Evolutionary conservation across 1,140 invertebrate species (phyloP), one percentile per base, ranked within the genome.

Genomic region (Oedothorax gibbosus): DNA sequence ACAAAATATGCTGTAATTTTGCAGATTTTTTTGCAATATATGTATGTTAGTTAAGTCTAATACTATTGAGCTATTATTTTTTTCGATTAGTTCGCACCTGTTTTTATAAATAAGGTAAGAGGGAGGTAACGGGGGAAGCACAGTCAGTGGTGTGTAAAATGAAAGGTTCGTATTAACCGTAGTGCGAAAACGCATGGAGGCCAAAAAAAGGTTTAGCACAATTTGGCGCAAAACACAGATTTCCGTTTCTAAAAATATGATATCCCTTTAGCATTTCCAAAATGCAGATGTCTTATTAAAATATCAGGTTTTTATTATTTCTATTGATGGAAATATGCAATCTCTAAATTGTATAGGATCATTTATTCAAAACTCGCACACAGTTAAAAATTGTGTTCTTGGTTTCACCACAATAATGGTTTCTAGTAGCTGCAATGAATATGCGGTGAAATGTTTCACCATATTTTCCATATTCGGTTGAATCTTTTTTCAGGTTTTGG

Each of bases 121-220:
- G 35, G 35, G 35, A 75, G 18, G 57, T 18, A 18, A 18, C 57
- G 57, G 54, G 20, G 72, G 11, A 57, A 9, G 20, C 12, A 35
- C 35, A 57, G 51, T 57, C 80, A 82, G 56, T 73, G 69, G 53
- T 73, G 80, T 82, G 69, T 82, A 69, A 82, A 82, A 82, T 82
- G 72, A 82, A 82, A 82, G 69, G n/a, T 50, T 73, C 80, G 62
- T 20, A 60, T 54, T 64, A 73, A 54, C 49, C n/a, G 15, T 49
- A 11, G 60, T 51, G 75, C 10, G 49, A 50, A 20, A 75, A 60
- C 72, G 35, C 35, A 35, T 14, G 14, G n/a, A 71, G 50, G 64
- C 35, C 49, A 54, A 15, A 54, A n/a, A 62, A 79, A 79, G 77
- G 77, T 20, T n/a, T 62, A 14, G 69, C n/a, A 49, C 50, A 54